These are phyloP conservation scores for Melanotaenia parkinsoni DNA, from an alignment of 2,797 vertebrate species.

Conservation along the genomic window DNA sequence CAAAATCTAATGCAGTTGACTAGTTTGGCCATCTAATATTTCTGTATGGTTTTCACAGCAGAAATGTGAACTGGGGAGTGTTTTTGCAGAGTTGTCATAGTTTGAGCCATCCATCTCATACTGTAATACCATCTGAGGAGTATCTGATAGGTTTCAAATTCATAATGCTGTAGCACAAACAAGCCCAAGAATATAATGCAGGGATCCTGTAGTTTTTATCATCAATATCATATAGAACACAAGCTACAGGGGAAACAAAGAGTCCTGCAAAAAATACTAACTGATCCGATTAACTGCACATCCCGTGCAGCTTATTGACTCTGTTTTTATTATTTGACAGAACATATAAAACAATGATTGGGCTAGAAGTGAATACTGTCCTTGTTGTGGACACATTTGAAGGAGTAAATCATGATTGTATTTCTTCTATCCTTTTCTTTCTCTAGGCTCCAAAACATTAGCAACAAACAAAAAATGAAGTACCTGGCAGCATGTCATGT, in stretches of 20 bases:
- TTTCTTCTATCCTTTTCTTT: background rate
- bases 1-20: no score
- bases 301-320: background rate
- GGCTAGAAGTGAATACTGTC: background rate
- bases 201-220: background rate
- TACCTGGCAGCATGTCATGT: background rate
- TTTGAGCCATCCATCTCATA: background rate
- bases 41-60: background rate
- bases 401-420: background rate
- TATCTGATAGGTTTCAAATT: background rate
- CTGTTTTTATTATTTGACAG: background rate
- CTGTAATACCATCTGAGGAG: background rate
- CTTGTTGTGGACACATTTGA: background rate
- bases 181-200: background rate
- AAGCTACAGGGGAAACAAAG: background rate
- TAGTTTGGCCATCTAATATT: background rate
- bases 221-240: background rate
- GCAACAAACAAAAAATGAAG: background rate
- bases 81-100: background rate
- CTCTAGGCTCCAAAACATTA: background rate
- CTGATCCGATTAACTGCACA: background rate
- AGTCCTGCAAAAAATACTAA: background rate
- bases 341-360: background rate
- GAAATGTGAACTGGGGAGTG: background rate
- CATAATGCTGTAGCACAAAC: background rate